Percentiles rank a stretch among this genome's conserved stretches.
phyloP scores from a whole-genome alignment of 92 coral and sea anemone species.

The Palythoa grandis region DNA sequence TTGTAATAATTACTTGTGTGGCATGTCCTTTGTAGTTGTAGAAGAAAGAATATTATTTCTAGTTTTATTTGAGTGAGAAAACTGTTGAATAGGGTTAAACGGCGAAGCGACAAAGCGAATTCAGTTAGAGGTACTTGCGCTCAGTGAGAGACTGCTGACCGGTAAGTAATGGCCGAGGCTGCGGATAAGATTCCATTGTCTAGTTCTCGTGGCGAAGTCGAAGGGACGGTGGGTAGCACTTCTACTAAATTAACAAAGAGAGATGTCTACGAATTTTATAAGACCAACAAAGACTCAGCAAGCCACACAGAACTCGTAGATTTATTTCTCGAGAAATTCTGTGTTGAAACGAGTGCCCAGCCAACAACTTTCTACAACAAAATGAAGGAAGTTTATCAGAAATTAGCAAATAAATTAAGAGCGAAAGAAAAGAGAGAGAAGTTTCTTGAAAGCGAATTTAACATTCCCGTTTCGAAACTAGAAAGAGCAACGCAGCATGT shows the following conservation, averaged over 20 bases:
- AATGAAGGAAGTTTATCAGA: constrained; percentile 38
- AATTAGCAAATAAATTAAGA: constrained; percentile 27
- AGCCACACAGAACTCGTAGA: constrained; percentile 36
- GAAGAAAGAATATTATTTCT: constrained; percentile 33
- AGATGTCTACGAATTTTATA: constrained; percentile 36
- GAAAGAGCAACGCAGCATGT: constrained; percentile 42
- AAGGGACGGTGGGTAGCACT: constrained; percentile 19
- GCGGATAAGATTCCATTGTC: constrained; percentile 19
- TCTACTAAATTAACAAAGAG: constrained; percentile 29
- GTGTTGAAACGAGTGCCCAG: constrained; percentile 38
- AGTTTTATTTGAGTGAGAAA: constrained; percentile 29
- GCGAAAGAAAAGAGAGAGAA: constrained; percentile 29
- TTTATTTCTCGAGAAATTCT: constrained; percentile 28
- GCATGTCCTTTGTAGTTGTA: constrained; percentile 29
- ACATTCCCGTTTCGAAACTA: constrained; percentile 38
- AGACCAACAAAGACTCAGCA: constrained; percentile 35
- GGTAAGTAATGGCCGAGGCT: constrained; percentile 32
- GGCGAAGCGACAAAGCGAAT: constrained; percentile 35
- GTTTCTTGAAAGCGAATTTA: constrained; percentile 38
- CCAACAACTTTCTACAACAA: constrained; percentile 38
- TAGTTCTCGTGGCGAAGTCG: constrained; percentile 27
- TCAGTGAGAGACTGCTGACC: constrained; percentile 15
- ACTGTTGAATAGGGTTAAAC: constrained; percentile 29
- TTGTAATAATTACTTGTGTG: constrained; percentile 10
- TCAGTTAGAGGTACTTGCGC: not conserved